Conservation (phyloP, 2,797 vertebrate genomes). For the Emydoidea blandingii region DNA sequence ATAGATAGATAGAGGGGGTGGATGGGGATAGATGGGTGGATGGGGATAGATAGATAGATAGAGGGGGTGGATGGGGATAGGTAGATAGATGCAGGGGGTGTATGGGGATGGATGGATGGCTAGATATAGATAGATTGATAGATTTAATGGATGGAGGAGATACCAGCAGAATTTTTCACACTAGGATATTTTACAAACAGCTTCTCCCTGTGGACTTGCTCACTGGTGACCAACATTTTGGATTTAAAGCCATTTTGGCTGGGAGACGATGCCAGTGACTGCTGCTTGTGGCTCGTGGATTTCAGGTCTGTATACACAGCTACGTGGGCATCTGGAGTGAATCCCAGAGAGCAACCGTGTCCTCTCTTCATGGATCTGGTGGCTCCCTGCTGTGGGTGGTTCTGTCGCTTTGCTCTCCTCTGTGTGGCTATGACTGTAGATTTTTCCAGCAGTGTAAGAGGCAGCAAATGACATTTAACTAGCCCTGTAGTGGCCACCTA, state of each 20-base stretch:
- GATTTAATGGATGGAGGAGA: neutral
- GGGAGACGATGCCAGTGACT: neutral
- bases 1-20: too few relatives aligned
- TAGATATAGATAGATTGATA: neutral
- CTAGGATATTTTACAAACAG: neutral
- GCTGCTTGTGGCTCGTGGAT: neutral
- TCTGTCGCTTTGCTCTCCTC: neutral
- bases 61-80: neutral
- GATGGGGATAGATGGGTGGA: neutral
- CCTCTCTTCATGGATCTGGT: neutral
- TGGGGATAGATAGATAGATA: neutral
- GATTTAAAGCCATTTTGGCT: neutral
- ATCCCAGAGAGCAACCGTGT: neutral
- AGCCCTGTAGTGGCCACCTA: neutral
- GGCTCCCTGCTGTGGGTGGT: neutral
- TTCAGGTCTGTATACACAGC: neutral
- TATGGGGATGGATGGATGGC: neutral
- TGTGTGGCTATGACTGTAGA: neutral
- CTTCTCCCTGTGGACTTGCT: neutral
- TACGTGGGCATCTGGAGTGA: neutral
- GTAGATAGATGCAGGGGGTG: too few relatives aligned
- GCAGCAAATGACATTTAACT: neutral
- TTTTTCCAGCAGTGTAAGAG: neutral
- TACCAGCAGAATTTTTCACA: neutral
- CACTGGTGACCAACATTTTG: neutral